Evolutionary conservation across 2,113 vertebrate species (phyloP), one percentile per base, ranked within the genome.

Genomic region (zebrafish (Danio rerio)): DNA sequence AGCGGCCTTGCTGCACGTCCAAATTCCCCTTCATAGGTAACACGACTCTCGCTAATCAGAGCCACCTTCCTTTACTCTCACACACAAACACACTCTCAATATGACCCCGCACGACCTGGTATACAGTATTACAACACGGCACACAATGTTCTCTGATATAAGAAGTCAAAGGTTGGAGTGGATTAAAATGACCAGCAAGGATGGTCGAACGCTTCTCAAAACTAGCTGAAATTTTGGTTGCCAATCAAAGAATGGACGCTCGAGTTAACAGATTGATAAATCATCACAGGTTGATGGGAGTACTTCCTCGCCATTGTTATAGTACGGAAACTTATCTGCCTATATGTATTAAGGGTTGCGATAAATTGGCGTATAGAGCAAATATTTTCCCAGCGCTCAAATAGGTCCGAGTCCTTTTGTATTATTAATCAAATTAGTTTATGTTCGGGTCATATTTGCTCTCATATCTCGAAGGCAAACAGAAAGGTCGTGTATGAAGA

Each of bases 401-500:
- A 76, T 75, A 76, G 6, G 58, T 74, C 70, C 53, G 70, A 78
- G 79, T 62, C 84, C 73, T 80, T 72, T 50, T 31, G n/a, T 71
- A 74, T 42, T 20, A 63, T 52, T 59, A 56, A 66, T 82, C 58
- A 40, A 76, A 92, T 91, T 83, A 81, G 77, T 43, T 88, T 90
- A 81, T 85, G 87, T 74, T 78, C 69, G 87, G 85, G 83, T 90
- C 86, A 82, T 88, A 87, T 82, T 86, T 87, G 88, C 89, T 84
- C 65, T 86, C 87, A 87, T 88, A 86, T 55, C 40, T 65, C 66
- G n/a, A 18, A 59, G 76, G 72, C 2, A 68, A 78, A 86, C 86
- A 81, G 58, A 91, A 81, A 83, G 90, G 89, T 92, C 88, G 87
- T 65, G 2, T 52, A 87, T 89, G 91, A 93, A 92, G 90, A 91